Conservation (phyloP, 2,888 invertebrate species). For the Hypselothyrea guttata region DNA sequence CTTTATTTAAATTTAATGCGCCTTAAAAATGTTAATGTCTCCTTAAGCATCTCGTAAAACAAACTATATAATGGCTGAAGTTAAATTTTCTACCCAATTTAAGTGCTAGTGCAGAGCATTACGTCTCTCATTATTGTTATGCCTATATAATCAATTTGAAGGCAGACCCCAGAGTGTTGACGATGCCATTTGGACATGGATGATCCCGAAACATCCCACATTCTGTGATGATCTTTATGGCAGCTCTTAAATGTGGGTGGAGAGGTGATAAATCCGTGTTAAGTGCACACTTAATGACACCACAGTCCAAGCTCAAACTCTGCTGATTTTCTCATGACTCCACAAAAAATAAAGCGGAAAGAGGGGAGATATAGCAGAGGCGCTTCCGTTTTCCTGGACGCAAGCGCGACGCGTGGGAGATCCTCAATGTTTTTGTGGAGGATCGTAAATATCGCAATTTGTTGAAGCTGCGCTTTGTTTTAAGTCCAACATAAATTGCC, state of each 20-base stretch:
- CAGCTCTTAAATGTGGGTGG: constrained; percentile 57
- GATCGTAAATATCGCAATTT: constrained; percentile 75
- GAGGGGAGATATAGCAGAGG: background rate
- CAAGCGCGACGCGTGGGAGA: constrained; percentile 69
- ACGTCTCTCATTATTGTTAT: constrained; percentile 7
- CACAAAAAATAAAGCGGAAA: background rate
- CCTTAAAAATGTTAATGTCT: too few relatives aligned
- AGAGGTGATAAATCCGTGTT: constrained; percentile 78
- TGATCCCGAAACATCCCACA: constrained; percentile 1
- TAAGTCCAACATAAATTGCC: constrained; percentile 50
- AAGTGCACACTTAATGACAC: constrained; percentile 75
- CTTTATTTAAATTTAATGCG: too few relatives aligned
- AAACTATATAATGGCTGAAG: too few relatives aligned
- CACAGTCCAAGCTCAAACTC: constrained; percentile 3
- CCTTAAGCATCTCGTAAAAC: too few relatives aligned
- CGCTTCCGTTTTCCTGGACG: constrained; percentile 62
- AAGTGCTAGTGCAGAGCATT: too few relatives aligned
- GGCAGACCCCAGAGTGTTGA: background rate
- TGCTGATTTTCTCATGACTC: constrained; percentile 11
- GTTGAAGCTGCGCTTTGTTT: constrained; percentile 52
- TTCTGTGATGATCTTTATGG: constrained; percentile 38
- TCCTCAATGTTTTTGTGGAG: constrained; percentile 20
- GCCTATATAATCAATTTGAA: constrained; percentile 28
- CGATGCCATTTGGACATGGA: too few relatives aligned
- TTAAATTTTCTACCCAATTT: background rate